These are phyloP conservation scores for Dugesia japonica DNA, from an alignment of 2,888 invertebrate species.

Conservation along the genomic window DNA sequence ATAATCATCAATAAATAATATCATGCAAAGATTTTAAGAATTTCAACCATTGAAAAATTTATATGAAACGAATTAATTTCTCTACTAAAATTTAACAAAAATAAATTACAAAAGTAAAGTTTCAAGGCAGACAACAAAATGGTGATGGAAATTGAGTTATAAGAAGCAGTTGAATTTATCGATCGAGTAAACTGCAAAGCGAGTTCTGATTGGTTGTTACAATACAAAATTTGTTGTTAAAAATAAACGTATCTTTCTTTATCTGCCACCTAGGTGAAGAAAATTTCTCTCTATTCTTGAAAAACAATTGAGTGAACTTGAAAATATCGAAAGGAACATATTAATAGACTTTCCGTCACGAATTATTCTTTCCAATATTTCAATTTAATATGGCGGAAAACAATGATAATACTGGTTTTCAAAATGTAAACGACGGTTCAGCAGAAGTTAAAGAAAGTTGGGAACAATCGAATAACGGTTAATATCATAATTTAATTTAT, in stretches of 20 bases:
- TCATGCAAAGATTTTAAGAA: no score
- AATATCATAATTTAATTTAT: not conserved
- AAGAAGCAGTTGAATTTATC: slow-evolving; percentile 8
- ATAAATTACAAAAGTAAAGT: no score
- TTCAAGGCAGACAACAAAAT: not conserved
- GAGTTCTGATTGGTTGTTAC: not conserved
- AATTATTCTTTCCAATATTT: slow-evolving; percentile 9
- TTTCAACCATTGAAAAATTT: no score
- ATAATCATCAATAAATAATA: no score
- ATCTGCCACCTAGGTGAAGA: not conserved
- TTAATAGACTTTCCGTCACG: slow-evolving; percentile 14
- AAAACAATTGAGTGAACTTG: slow-evolving; percentile 11
- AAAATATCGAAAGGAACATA: slow-evolving; percentile 14
- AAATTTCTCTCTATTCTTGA: slow-evolving; percentile 5
- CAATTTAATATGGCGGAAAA: slow-evolving; percentile 7
- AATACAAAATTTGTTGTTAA: not conserved
- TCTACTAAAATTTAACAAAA: no score
- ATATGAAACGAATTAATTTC: no score
- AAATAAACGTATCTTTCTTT: not conserved
- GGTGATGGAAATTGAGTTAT: not conserved
- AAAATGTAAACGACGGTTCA: not conserved
- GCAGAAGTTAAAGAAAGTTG: not conserved
- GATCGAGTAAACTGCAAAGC: not conserved
- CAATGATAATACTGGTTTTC: not conserved
- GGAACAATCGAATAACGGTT: not conserved